Base-by-base conservation (phyloP, 2,797 vertebrate genomes). In the Alfaro cultratus region DNA sequence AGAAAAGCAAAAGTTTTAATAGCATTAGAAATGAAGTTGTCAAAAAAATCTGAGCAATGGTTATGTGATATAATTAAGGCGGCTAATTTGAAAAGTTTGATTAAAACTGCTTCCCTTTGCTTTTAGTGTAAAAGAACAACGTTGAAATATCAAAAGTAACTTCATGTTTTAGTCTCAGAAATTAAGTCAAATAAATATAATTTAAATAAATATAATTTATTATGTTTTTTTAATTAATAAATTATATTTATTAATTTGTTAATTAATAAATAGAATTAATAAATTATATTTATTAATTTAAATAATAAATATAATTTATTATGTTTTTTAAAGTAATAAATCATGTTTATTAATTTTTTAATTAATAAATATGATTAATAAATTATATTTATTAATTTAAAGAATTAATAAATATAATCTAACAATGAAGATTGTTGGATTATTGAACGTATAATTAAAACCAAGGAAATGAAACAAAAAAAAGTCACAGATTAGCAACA, bases 391-490 rank as follows among this genome's bases (percentile, higher is more conserved):
- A n/a, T n/a, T n/a, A n/a, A n/a, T n/a, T n/a, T n/a, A n/a, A n/a
- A n/a, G n/a, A n/a, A n/a, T n/a, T 34, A 41, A 8, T 41, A 41
- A 41, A 41, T 41, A 43, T 43, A 43, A 43, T 43, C 41, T 9
- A 43, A 43, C 41, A 43, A 43, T 43, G 39, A 34, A 67, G 3
- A 11, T 41, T 39, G 64, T 10, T 41, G 3, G 1, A 12, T 70
- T 70, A 70, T 70, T 43, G 23, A 70, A n/a, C 39, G 21, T n/a
- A n/a, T 15, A 70, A 41, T 70, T 70, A n/a, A 70, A 67, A 67
- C 34, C 5, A 41, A 41, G 8, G 9, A 11, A 67, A 41, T 70
- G 1, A 23, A 68, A 68, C 43, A 68, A 68, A 43, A 43, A 68
- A 68, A 18, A 3, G 31, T 16, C 15, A 62, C 49, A 21, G 8